Percentiles rank a stretch among this genome's conserved stretches.
phyloP scores from a whole-genome alignment of 2,113 vertebrate species.

The Leiothrix lutea region DNA sequence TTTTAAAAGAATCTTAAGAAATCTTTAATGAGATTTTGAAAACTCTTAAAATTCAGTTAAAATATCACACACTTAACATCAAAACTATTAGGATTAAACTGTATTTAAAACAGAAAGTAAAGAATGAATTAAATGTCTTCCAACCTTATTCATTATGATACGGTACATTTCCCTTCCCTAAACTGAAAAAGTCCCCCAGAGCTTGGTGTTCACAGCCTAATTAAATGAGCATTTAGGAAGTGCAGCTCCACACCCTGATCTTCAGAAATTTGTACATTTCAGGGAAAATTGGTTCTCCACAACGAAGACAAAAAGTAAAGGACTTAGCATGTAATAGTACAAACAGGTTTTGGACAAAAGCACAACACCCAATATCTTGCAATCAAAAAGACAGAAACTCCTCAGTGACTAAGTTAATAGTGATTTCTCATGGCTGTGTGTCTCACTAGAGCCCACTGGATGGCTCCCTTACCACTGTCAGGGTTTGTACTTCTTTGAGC shows the following conservation, averaged over 20 bases:
- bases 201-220: not conserved
- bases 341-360: not conserved
- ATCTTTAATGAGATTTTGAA: not conserved
- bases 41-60: not conserved
- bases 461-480: not conserved
- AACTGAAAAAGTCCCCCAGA: not conserved
- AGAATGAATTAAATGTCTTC: not conserved
- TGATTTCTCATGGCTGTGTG: not conserved
- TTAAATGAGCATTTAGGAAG: not conserved
- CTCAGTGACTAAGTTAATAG: not conserved
- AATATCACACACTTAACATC: not conserved
- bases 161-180: not conserved
- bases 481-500: not conserved
- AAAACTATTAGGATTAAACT: not conserved
- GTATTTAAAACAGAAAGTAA: not conserved
- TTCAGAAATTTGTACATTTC: rapidly evolving
- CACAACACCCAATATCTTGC: not conserved
- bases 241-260: not conserved
- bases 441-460: not conserved
- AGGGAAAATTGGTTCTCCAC: not conserved
- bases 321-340: not conserved
- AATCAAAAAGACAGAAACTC: not conserved
- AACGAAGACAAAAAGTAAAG: not conserved
- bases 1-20: not conserved
- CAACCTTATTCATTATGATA: not conserved